These are phyloP conservation scores for Stigmatopora argus DNA, from an alignment of 2,113 vertebrate genomes.

Conservation along the genomic window DNA sequence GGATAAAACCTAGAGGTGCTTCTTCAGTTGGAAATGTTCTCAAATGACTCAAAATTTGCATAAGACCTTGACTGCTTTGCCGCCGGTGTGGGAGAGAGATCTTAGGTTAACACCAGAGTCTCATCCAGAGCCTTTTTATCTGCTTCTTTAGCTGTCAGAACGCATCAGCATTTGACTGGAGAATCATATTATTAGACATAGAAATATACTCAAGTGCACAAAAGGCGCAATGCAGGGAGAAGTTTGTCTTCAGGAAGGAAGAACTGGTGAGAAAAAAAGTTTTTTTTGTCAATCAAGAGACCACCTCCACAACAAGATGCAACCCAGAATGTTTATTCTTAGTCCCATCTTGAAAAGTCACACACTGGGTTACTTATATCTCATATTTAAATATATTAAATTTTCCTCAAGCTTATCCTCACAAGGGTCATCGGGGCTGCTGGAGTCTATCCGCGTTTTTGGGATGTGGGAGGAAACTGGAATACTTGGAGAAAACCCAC, in stretches of 20 bases:
- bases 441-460: no score
- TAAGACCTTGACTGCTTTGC: constrained; percentile 29
- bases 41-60: constrained; percentile 48
- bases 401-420: no score
- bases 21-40: constrained; percentile 60
- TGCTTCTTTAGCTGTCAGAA: constrained; percentile 4
- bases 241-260: not conserved
- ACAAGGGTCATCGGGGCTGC: no score
- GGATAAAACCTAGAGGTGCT: constrained; percentile 33
- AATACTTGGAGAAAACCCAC: no score
- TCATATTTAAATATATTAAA: no score
- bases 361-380: no score
- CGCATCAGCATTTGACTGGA: not conserved
- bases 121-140: constrained; percentile 24
- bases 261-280: not conserved
- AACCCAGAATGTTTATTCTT: no score
- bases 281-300: not conserved
- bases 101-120: constrained; percentile 31
- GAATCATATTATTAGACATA: not conserved
- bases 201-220: not conserved
- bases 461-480: no score
- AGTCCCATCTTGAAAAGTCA: no score
- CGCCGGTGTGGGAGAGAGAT: constrained; percentile 10
- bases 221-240: not conserved
- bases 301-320: not conserved